phyloP scores from a whole-genome alignment of 1,140 invertebrate species.

The Hirudo medicinalis region DNA sequence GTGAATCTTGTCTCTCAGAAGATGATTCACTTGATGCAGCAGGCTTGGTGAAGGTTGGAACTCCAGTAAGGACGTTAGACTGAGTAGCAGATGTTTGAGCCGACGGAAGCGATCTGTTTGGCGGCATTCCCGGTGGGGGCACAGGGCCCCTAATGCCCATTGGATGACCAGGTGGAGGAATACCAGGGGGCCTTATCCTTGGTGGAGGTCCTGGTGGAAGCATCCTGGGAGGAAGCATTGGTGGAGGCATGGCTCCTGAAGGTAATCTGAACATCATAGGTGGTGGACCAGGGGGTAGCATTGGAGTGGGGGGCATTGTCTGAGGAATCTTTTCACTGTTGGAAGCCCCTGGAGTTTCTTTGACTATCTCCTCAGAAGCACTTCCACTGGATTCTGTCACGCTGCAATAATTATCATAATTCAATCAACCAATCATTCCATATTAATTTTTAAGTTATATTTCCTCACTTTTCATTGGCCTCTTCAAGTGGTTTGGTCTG shows the following conservation, averaged over 20 bases:
- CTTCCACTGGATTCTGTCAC: no score
- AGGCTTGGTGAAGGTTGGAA: constrained; percentile 59
- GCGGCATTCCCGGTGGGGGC: constrained; percentile 30
- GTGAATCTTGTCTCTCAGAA: constrained; percentile 26
- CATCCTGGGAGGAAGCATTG: constrained; percentile 38
- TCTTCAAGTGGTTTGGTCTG: neutral
- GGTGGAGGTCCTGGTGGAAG: constrained; percentile 51
- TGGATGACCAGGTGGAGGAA: constrained; percentile 30
- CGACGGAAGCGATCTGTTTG: neutral
- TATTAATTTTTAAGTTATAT: no score
- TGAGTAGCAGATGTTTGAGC: constrained; percentile 25
- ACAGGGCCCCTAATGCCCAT: constrained; percentile 31
- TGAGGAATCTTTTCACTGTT: no score
- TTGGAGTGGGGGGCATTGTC: constrained; percentile 18
- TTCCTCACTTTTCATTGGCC: no score
- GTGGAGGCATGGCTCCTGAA: constrained; percentile 25
- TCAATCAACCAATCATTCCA: no score
- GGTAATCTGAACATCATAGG: constrained; percentile 51
- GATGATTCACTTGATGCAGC: constrained; percentile 20
- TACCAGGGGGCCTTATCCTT: constrained; percentile 46
- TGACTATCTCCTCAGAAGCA: no score
- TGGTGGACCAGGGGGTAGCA: constrained; percentile 38
- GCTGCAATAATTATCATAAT: no score
- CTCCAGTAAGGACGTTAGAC: constrained; percentile 64
- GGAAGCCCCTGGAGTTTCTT: constrained; percentile 27